Evolutionary conservation across 1,140 invertebrate genomes (phyloP).

Genomic region (Tetragonula clypearis): DNA sequence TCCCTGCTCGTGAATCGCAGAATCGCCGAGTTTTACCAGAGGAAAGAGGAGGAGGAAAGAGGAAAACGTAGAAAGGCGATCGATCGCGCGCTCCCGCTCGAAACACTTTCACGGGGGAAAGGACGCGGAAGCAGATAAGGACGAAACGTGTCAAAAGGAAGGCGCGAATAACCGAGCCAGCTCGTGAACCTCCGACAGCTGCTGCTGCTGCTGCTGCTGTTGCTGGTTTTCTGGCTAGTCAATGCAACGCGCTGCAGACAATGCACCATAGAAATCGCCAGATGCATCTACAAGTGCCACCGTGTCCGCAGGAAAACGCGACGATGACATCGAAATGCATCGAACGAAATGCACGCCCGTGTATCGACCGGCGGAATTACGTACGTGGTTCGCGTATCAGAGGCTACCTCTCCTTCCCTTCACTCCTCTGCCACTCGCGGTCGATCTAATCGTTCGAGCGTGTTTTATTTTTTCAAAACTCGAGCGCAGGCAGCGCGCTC

Average conservation of each 20-base stretch:
- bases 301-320: slow-evolving; percentile 25
- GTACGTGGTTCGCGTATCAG: slow-evolving; percentile 7
- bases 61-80: not conserved
- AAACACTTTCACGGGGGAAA: slow-evolving; percentile 24
- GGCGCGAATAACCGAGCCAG: slow-evolving; percentile 25
- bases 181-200: slow-evolving; percentile 18
- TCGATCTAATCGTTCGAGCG: not conserved
- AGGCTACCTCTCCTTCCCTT: not conserved
- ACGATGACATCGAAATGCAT: slow-evolving; percentile 53
- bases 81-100: slow-evolving; percentile 7
- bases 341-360: not conserved
- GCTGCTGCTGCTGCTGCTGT: not conserved
- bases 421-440: not conserved
- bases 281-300: slow-evolving; percentile 40
- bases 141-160: slow-evolving; percentile 16
- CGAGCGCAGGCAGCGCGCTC: not conserved
- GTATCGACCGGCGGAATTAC: slow-evolving; percentile 17
- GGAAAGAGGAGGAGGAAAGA: not conserved
- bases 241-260: slow-evolving; percentile 59
- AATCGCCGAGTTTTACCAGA: not conserved
- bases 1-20: not conserved
- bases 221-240: slow-evolving; percentile 61
- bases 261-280: slow-evolving; percentile 60
- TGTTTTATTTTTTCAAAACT: not conserved
- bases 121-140: slow-evolving; percentile 34